Percentiles rank a stretch among this genome's conserved stretches.
Conservation (phyloP, 2,113 vertebrate species). For the Carassius carassius region DNA sequence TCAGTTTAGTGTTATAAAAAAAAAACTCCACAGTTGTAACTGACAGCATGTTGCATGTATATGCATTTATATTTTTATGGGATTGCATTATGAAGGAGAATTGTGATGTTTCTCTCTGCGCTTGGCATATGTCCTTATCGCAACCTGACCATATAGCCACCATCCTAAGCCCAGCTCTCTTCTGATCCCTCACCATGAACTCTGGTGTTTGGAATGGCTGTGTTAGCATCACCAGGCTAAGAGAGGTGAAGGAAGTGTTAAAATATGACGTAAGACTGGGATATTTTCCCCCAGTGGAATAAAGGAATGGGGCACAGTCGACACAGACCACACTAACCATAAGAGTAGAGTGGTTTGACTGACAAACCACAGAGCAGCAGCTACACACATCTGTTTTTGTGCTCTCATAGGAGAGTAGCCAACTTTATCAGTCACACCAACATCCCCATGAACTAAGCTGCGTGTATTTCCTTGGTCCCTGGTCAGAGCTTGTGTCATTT, state of each 20-base stretch:
- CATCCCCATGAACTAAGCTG: conserved; percentile 30
- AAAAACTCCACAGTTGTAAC: background rate
- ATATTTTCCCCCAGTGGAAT: conserved; percentile 55
- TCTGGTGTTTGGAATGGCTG: conserved; percentile 47
- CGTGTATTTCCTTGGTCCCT: conserved; percentile 69
- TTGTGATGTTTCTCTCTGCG: conserved; percentile 6
- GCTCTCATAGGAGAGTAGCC: background rate
- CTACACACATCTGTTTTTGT: conserved; percentile 31
- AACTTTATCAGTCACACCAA: background rate
- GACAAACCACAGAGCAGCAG: conserved; percentile 25
- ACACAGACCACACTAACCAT: conserved; percentile 24
- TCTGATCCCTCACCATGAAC: conserved; percentile 29
- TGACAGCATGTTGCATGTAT: background rate
- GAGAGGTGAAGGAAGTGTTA: conserved; percentile 45
- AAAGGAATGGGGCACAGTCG: conserved; percentile 65
- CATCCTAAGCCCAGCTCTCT: conserved; percentile 20
- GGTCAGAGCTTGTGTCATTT: conserved; percentile 54
- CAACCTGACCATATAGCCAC: conserved; percentile 6
- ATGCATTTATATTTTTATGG: conserved; percentile 16
- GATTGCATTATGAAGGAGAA: background rate
- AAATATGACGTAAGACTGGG: conserved; percentile 50
- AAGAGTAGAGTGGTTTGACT: conserved; percentile 33
- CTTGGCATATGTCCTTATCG: conserved; percentile 5
- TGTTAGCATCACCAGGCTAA: conserved; percentile 39
- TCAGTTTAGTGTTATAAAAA: background rate